A percentile compares a stretch with the other conserved stretches of the same genome.
These are phyloP conservation scores for Ceratina australensis DNA, from an alignment of 1,140 invertebrate species.

Conservation along the genomic window DNA sequence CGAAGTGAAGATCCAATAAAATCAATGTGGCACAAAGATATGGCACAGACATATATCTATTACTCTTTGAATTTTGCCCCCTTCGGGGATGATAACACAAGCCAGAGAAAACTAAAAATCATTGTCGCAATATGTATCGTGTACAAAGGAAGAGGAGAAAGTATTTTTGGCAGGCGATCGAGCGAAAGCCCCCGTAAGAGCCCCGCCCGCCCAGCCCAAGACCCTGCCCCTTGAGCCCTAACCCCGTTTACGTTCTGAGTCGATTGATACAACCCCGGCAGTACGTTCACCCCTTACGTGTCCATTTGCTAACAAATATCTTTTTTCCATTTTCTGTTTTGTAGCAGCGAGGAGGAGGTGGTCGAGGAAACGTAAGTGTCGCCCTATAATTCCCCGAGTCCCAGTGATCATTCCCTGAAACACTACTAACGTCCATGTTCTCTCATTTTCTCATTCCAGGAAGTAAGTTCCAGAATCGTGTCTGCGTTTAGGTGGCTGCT, in stretches of 20 bases:
- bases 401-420: not conserved
- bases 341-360: conserved; percentile 75
- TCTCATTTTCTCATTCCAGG: conserved; percentile 71
- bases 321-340: conserved; percentile 69
- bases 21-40: too few species aligned
- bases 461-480: conserved; percentile 72
- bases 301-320: conserved; percentile 60
- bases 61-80: too few species aligned
- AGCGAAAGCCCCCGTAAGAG: not conserved
- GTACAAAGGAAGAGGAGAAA: too few species aligned
- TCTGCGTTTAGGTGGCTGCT: conserved; percentile 34
- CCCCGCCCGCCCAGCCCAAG: not conserved
- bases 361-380: conserved; percentile 77
- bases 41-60: too few species aligned
- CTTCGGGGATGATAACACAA: too few species aligned
- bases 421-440: conserved; percentile 49
- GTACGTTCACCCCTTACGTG: not conserved
- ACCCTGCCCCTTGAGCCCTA: not conserved
- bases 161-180: not conserved
- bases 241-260: not conserved
- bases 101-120: too few species aligned
- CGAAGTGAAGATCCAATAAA: too few species aligned
- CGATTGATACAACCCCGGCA: not conserved
- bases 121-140: too few species aligned
- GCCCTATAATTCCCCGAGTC: conserved; percentile 19